These are phyloP conservation scores for Drosophila bipectinata DNA, from an alignment of 1,140 invertebrate genomes.

Conservation along the genomic window DNA sequence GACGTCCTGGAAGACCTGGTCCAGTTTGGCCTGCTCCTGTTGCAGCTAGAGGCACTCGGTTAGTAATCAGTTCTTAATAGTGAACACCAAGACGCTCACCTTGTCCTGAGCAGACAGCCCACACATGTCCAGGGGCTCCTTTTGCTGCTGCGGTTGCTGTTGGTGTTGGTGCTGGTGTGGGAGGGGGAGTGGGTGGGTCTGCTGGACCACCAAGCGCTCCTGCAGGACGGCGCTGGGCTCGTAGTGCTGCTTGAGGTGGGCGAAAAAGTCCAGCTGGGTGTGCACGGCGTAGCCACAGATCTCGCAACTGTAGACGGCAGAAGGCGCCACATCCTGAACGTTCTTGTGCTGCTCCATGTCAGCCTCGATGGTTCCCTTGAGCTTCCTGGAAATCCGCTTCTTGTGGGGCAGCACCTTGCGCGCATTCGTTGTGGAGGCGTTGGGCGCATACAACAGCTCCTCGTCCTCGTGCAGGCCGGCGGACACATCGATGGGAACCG, in stretches of 20 bases:
- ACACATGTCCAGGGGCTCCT: conserved; percentile 66
- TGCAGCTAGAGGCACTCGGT: conserved; percentile 30
- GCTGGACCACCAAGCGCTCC: conserved; percentile 49
- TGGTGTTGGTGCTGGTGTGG: conserved; percentile 22
- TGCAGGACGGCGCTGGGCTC: conserved; percentile 84
- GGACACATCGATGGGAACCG: conserved; percentile 63
- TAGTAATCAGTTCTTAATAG: neutral
- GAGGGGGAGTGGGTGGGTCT: neutral
- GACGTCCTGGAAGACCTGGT: conserved; percentile 78
- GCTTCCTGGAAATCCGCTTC: conserved; percentile 86
- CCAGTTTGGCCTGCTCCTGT: conserved; percentile 82
- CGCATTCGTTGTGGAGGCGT: conserved; percentile 53
- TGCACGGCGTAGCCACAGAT: conserved; percentile 87
- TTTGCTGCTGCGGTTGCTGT: conserved; percentile 42
- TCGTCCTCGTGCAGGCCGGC: conserved; percentile 49
- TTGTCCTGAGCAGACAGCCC: conserved; percentile 60
- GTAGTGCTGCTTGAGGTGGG: conserved; percentile 90
- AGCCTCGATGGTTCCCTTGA: conserved; percentile 84
- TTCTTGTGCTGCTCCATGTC: conserved; percentile 53
- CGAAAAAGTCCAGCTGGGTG: conserved; percentile 89
- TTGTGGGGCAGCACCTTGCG: conserved; percentile 85
- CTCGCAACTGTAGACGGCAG: conserved; percentile 87
- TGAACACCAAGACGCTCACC: conserved; percentile 7
- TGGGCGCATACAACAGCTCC: conserved; percentile 55
- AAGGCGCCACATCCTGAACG: conserved; percentile 30